A percentile compares a stretch with the other conserved stretches of the same genome.
phyloP scores from a whole-genome alignment of 2,113 vertebrate genomes.

The Periophthalmodon schlosseri region DNA sequence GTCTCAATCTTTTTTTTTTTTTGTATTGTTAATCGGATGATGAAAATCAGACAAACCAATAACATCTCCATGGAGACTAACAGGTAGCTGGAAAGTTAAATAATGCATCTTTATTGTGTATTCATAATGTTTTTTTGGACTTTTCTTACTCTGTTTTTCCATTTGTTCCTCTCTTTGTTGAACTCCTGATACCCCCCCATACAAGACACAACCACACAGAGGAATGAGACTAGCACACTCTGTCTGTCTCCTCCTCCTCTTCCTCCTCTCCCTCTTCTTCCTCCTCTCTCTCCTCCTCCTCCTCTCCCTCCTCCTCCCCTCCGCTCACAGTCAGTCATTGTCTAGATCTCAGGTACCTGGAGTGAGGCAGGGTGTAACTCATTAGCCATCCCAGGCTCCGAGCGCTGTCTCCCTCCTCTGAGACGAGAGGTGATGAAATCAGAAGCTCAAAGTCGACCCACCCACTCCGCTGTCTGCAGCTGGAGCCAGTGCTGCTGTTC shows the following conservation, averaged over 20 bases:
- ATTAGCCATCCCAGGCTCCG: slow-evolving; percentile 58
- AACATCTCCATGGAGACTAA: no score
- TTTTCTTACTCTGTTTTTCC: neutral
- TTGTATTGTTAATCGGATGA: neutral
- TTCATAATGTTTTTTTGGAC: neutral
- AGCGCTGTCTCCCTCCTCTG: slow-evolving; percentile 40
- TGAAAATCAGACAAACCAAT: neutral
- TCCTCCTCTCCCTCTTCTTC: no score
- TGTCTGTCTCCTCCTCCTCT: slow-evolving; percentile 45
- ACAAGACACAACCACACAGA: slow-evolving; percentile 64
- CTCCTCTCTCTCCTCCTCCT: neutral
- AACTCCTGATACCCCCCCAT: slow-evolving; percentile 46
- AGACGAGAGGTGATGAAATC: slow-evolving; percentile 55
- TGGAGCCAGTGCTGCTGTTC: neutral
- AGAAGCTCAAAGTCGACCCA: slow-evolving; percentile 44
- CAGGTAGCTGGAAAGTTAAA: neutral
- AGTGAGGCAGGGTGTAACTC: slow-evolving; percentile 70
- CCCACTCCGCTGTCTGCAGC: slow-evolving; percentile 9
- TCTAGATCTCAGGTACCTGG: slow-evolving; percentile 64
- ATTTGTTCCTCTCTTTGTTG: neutral
- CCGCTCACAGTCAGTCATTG: slow-evolving; percentile 60
- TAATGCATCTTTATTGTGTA: neutral
- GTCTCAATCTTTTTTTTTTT: no score
- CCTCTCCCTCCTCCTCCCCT: slow-evolving; percentile 7
- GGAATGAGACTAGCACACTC: slow-evolving; percentile 69